Percentiles rank a stretch among this genome's conserved stretches.
phyloP scores from a whole-genome alignment of 92 coral and sea anemone species.

The Epizoanthus stellaris region DNA sequence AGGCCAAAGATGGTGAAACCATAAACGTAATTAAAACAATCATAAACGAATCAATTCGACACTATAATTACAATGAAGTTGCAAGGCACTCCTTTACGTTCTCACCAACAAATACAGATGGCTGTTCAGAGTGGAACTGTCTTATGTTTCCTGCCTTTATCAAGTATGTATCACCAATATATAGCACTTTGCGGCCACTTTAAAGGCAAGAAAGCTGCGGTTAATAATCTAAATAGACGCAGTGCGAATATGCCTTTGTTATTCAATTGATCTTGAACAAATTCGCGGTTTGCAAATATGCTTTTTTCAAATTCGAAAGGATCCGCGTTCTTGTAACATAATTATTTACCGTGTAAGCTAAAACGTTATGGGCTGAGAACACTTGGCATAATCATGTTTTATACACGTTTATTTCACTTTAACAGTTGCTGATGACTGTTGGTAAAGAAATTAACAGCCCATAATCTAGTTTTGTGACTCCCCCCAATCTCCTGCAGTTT shows the following conservation, averaged over 20 bases:
- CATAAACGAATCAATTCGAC: constrained; percentile 25
- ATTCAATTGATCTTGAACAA: too few relatives aligned
- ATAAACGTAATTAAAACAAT: constrained; percentile 16
- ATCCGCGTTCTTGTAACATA: not conserved
- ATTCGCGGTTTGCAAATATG: too few relatives aligned
- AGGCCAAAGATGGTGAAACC: constrained; percentile 3
- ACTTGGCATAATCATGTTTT: not conserved
- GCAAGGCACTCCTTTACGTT: constrained; percentile 1
- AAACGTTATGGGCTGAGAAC: not conserved
- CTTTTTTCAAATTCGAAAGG: too few relatives aligned
- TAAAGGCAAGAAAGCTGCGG: not conserved
- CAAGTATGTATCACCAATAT: not conserved
- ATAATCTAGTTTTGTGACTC: not conserved
- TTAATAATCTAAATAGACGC: too few relatives aligned
- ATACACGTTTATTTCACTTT: not conserved
- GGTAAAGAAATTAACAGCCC: constrained; percentile 17
- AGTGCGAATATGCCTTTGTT: too few relatives aligned
- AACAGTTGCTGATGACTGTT: not conserved
- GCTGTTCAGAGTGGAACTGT: not conserved
- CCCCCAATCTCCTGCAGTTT: constrained; percentile 19
- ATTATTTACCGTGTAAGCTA: not conserved
- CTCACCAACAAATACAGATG: not conserved
- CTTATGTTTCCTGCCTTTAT: not conserved
- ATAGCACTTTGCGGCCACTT: not conserved
- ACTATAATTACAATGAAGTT: constrained; percentile 2